phyloP scores from a whole-genome alignment of 2,797 vertebrate genomes.

The Morus bassanus region DNA sequence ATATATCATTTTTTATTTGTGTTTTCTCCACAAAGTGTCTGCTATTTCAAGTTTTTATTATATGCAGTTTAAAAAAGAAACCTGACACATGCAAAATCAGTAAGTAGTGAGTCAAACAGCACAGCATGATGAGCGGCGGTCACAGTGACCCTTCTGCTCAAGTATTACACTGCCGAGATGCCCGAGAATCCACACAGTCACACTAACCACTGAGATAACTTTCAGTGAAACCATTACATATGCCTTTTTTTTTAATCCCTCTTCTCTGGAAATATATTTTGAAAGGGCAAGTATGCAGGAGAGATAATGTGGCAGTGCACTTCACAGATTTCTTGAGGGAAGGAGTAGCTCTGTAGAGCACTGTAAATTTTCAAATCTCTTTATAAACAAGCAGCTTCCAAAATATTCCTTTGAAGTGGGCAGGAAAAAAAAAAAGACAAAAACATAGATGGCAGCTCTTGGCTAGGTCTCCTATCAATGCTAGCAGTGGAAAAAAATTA shows the following conservation, averaged over 20 bases:
- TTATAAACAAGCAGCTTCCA: background rate
- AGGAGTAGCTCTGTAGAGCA: background rate
- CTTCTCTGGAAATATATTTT: background rate
- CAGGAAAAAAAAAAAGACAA: background rate
- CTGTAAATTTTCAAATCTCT: background rate
- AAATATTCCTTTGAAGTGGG: background rate
- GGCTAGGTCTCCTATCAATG: background rate
- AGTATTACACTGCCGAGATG: background rate
- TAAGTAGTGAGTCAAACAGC: background rate
- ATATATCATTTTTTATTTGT: background rate
- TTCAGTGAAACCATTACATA: background rate
- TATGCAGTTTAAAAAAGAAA: background rate
- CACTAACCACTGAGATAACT: background rate
- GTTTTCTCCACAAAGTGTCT: background rate
- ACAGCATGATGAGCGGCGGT: background rate
- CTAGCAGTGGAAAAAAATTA: background rate
- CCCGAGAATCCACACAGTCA: background rate
- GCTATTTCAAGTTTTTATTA: background rate
- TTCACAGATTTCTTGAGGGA: background rate
- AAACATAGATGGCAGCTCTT: background rate
- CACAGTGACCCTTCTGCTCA: background rate
- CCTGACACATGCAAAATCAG: background rate
- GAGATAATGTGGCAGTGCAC: background rate
- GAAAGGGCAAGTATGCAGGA: background rate
- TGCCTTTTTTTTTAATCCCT: background rate